Evolutionary conservation across 2,797 vertebrate genomes (phyloP).

Genomic region (Onychomys arenicola): DNA sequence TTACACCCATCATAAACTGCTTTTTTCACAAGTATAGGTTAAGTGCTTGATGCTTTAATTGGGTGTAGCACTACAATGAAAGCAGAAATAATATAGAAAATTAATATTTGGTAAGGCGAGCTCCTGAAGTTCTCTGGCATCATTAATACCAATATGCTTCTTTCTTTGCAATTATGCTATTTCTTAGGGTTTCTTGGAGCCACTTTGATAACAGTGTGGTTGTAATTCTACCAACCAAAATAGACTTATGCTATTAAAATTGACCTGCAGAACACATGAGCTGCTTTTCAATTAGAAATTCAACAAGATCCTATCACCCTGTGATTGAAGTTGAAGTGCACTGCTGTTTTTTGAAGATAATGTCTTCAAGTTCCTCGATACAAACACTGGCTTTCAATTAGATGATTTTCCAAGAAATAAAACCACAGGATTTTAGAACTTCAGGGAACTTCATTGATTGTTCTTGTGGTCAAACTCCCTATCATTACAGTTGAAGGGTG

Average conservation of each 20-base stretch:
- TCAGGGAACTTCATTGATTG: constrained; percentile 35
- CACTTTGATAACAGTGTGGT: constrained; percentile 79
- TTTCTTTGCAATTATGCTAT: constrained; percentile 68
- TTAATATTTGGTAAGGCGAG: constrained; percentile 90
- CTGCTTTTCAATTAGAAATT: constrained; percentile 81
- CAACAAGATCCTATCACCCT: constrained; percentile 72
- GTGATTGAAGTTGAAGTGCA: constrained; percentile 78
- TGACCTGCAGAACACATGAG: constrained; percentile 83
- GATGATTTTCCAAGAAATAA: constrained; percentile 68
- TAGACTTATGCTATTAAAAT: constrained; percentile 76
- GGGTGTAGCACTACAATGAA: constrained; percentile 92
- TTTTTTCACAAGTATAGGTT: constrained; percentile 93
- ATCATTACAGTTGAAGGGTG: constrained; percentile 8
- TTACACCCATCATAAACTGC: constrained; percentile 94
- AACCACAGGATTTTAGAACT: constrained; percentile 17
- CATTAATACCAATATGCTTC: constrained; percentile 74
- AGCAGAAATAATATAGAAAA: constrained; percentile 92
- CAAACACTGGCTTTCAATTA: constrained; percentile 59
- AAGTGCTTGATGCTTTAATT: constrained; percentile 94
- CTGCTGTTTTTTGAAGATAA: constrained; percentile 70
- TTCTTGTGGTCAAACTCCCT: constrained; percentile 7
- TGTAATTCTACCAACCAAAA: constrained; percentile 82
- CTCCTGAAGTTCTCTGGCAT: constrained; percentile 86
- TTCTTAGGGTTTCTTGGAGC: constrained; percentile 73
- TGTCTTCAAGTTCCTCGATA: constrained; percentile 57